Evolutionary conservation across 2,113 vertebrate species (phyloP).

Genomic region (Plotosus lineatus): DNA sequence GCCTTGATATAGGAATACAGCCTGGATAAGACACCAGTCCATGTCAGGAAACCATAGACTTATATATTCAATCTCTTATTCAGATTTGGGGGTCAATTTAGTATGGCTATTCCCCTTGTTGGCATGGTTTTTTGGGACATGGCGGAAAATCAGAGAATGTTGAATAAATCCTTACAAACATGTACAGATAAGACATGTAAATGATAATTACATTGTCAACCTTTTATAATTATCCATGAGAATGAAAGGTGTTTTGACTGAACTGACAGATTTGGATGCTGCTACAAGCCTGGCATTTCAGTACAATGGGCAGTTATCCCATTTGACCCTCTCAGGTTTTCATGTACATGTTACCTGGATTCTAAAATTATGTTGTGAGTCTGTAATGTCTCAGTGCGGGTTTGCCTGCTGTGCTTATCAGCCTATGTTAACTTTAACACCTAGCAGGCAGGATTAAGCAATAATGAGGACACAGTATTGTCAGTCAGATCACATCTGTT

Average conservation of each 20-base stretch:
- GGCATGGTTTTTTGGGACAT: neutral
- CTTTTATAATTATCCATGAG: neutral
- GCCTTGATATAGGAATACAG: neutral
- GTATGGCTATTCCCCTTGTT: neutral
- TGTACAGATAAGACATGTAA: neutral
- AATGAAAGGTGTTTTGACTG: neutral
- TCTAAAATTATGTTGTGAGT: conserved; percentile 14
- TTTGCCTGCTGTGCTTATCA: conserved; percentile 44
- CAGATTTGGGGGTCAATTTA: neutral
- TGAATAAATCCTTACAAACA: neutral
- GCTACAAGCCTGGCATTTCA: neutral
- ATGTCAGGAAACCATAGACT: neutral
- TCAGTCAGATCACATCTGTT: conserved; percentile 71
- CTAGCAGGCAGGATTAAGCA: conserved; percentile 59
- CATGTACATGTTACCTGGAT: conserved; percentile 23
- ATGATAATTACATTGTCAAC: neutral
- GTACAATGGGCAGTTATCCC: neutral
- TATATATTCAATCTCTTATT: neutral
- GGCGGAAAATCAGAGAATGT: neutral
- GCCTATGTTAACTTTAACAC: conserved; percentile 42
- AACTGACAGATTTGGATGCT: neutral
- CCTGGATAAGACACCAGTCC: neutral
- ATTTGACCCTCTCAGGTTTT: neutral
- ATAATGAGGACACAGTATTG: conserved; percentile 61
- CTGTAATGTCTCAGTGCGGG: neutral